Percentiles rank a stretch among this genome's conserved stretches.
These are phyloP conservation scores for Drosophila longiperda DNA, from an alignment of 2,888 invertebrate genomes.

Conservation along the genomic window DNA sequence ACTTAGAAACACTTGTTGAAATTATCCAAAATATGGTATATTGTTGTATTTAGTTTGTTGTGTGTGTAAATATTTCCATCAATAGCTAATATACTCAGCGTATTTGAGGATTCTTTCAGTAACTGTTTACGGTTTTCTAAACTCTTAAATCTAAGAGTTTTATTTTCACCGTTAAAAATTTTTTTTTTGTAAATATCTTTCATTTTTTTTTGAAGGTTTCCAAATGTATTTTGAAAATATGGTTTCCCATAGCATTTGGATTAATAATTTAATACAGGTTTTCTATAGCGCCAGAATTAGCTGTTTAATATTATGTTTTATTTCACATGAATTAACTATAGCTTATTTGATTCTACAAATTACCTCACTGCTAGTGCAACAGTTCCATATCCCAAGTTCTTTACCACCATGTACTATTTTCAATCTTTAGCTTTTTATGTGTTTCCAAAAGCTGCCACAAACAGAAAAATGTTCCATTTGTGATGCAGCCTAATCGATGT, in stretches of 20 bases:
- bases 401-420: slow-evolving; percentile 6
- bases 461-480: neutral
- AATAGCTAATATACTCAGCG: slow-evolving; percentile 7
- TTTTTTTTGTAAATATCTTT: slow-evolving; percentile 2
- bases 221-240: slow-evolving; percentile 8
- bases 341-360: neutral
- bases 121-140: slow-evolving; percentile 16
- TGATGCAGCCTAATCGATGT: neutral
- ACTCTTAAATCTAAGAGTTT: slow-evolving; percentile 3
- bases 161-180: no score
- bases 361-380: neutral
- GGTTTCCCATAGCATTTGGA: slow-evolving; percentile 1
- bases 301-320: slow-evolving; percentile 21
- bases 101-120: slow-evolving; percentile 12
- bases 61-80: slow-evolving; percentile 17
- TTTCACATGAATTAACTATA: slow-evolving; percentile 23
- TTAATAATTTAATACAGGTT: neutral
- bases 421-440: neutral
- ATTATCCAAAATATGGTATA: slow-evolving; percentile 44
- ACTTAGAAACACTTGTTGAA: slow-evolving; percentile 60
- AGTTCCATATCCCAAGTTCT: slow-evolving; percentile 8
- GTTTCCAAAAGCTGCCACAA: neutral
- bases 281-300: neutral
- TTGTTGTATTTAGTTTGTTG: slow-evolving; percentile 10
- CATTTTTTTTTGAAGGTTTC: neutral